Conservation (phyloP, 2,888 invertebrate species). For the Neoscelio sp. region DNA sequence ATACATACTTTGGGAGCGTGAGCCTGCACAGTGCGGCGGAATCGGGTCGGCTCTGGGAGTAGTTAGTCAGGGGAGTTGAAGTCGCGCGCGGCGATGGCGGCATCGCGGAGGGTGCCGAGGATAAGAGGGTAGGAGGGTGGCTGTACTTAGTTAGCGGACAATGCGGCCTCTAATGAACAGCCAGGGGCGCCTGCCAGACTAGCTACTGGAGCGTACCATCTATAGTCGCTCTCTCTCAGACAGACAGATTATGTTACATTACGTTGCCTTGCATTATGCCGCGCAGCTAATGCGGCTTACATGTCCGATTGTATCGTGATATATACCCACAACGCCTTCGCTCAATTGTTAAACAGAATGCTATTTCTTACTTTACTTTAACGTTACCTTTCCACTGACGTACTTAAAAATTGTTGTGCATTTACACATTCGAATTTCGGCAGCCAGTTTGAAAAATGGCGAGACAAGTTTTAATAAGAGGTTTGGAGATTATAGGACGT, state of each 20-base stretch:
- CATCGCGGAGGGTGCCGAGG: constrained; percentile 58
- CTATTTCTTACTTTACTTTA: constrained; percentile 42
- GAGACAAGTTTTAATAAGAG: too few relatives aligned
- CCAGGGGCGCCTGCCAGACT: constrained; percentile 80
- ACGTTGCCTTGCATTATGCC: constrained; percentile 74
- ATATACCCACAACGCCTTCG: constrained; percentile 57
- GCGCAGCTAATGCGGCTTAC: constrained; percentile 70
- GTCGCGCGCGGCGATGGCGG: constrained; percentile 54
- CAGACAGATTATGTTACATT: constrained; percentile 80
- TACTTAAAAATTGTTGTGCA: too few relatives aligned
- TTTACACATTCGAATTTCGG: too few relatives aligned
- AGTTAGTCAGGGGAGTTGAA: constrained; percentile 50
- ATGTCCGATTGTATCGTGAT: constrained; percentile 67
- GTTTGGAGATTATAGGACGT: too few relatives aligned
- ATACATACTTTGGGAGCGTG: constrained; percentile 45
- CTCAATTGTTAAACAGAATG: constrained; percentile 53
- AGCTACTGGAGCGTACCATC: constrained; percentile 78
- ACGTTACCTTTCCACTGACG: constrained; percentile 10
- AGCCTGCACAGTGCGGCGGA: constrained; percentile 66
- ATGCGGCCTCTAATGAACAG: constrained; percentile 83
- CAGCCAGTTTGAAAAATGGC: too few relatives aligned
- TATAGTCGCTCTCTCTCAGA: constrained; percentile 74
- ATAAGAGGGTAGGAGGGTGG: constrained; percentile 71
- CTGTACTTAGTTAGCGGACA: constrained; percentile 83
- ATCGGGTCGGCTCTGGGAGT: constrained; percentile 63